phyloP scores from a whole-genome alignment of 2,113 vertebrate genomes.

The Eupsittula cactorum region DNA sequence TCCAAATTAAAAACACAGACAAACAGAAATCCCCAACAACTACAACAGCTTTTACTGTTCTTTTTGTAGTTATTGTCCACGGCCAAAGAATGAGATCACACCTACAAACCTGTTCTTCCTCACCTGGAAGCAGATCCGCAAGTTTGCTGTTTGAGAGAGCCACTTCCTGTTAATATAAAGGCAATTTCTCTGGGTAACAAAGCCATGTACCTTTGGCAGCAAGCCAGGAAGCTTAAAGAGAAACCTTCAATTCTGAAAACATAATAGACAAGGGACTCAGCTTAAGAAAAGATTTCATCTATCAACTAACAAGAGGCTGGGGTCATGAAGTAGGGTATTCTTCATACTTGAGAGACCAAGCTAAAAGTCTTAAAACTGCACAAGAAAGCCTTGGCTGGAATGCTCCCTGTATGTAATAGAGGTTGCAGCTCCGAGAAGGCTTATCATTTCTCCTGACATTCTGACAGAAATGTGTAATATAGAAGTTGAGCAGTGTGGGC shows the following conservation, averaged over 20 bases:
- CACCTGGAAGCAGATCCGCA: slow-evolving; percentile 48
- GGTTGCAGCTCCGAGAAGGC: slow-evolving; percentile 63
- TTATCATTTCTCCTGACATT: slow-evolving; percentile 69
- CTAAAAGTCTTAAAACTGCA: slow-evolving; percentile 58
- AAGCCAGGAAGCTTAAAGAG: slow-evolving; percentile 60
- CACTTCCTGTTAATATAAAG: slow-evolving; percentile 70
- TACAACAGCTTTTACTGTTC: not conserved
- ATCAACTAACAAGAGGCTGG: slow-evolving; percentile 74
- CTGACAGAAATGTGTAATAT: slow-evolving; percentile 68
- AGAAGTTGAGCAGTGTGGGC: slow-evolving; percentile 71
- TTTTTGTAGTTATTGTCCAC: not conserved
- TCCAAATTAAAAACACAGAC: not conserved
- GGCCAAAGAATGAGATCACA: not conserved
- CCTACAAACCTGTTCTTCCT: not conserved
- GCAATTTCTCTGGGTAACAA: slow-evolving; percentile 58
- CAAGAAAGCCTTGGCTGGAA: not conserved
- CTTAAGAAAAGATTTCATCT: slow-evolving; percentile 76
- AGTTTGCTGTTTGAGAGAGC: not conserved
- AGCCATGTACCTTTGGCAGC: slow-evolving; percentile 53
- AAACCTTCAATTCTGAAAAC: slow-evolving; percentile 73
- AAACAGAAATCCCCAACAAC: not conserved
- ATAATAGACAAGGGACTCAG: slow-evolving; percentile 70
- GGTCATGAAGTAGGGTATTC: slow-evolving; percentile 68
- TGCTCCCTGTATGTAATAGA: slow-evolving; percentile 47
- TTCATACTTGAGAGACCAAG: slow-evolving; percentile 70